Conservation (phyloP, 2,113 vertebrate genomes). For the Vanacampus margaritifer region DNA sequence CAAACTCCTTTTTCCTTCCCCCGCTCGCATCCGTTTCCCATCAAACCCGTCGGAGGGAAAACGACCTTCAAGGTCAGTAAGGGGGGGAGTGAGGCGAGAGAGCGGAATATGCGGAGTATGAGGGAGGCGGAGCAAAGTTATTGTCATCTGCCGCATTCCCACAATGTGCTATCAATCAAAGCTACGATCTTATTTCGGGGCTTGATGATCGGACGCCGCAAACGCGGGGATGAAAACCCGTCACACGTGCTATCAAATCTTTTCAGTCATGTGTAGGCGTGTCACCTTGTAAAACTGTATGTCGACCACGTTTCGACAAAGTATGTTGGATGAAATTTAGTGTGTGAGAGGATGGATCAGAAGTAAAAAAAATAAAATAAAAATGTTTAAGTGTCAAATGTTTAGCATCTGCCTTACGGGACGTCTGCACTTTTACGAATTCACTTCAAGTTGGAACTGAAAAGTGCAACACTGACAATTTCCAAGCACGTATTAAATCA, state of each 20-base stretch:
- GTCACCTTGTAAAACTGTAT: neutral
- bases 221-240: constrained; percentile 10
- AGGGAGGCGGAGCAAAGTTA: constrained; percentile 18
- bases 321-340: neutral
- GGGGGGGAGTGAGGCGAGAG: constrained; percentile 9
- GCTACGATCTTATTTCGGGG: constrained; percentile 11
- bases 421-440: neutral
- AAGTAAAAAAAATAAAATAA: neutral
- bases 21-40: constrained; percentile 19
- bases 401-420: neutral
- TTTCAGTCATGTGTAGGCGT: neutral
- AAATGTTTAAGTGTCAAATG: neutral
- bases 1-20: constrained; percentile 27
- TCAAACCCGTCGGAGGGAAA: constrained; percentile 22
- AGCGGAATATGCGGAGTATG: constrained; percentile 21
- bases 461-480: neutral
- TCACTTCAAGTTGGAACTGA: neutral
- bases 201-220: constrained; percentile 3
- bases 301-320: neutral
- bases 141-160: constrained; percentile 21
- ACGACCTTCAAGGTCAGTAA: constrained; percentile 44
- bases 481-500: neutral
- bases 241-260: constrained; percentile 19
- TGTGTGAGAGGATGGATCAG: neutral
- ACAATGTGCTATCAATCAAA: constrained; percentile 30